phyloP scores from a whole-genome alignment of 2,797 vertebrate species.

The Typhlichthys eigenmanni region DNA sequence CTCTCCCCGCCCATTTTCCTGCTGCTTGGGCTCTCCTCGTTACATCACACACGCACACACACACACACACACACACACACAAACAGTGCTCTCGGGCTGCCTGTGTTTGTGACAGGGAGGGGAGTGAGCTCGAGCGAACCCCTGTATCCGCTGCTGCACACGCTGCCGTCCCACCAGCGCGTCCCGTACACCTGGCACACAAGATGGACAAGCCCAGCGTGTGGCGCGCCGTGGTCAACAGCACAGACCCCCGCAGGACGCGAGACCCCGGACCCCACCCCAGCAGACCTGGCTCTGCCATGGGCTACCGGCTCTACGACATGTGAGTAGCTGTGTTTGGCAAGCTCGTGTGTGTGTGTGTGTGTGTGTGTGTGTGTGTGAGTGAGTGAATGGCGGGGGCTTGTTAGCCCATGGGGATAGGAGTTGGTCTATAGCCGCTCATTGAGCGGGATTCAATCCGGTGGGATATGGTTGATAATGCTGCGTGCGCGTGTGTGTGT shows the following conservation, averaged over 20 bases:
- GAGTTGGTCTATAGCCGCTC: constrained; percentile 38
- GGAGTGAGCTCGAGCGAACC: constrained; percentile 71
- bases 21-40: constrained; percentile 73
- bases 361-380: constrained; percentile 10
- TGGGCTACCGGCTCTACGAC: constrained; percentile 93
- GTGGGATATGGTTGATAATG: constrained; percentile 44
- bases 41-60: constrained; percentile 85
- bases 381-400: constrained; percentile 7
- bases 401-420: constrained; percentile 8
- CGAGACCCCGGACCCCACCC: constrained; percentile 63
- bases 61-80: constrained; percentile 67
- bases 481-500: not conserved
- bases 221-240: constrained; percentile 76
- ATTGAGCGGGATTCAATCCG: constrained; percentile 35
- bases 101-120: constrained; percentile 70
- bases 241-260: constrained; percentile 67
- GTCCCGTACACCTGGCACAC: constrained; percentile 56
- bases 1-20: constrained; percentile 30
- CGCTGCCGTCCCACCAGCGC: constrained; percentile 49
- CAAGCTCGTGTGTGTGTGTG: not conserved
- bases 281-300: constrained; percentile 75
- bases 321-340: constrained; percentile 85
- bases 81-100: constrained; percentile 56
- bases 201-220: constrained; percentile 79
- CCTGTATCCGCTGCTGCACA: constrained; percentile 74